Conservation (phyloP, 2,797 vertebrate genomes). For the Iguana delicatissima region DNA sequence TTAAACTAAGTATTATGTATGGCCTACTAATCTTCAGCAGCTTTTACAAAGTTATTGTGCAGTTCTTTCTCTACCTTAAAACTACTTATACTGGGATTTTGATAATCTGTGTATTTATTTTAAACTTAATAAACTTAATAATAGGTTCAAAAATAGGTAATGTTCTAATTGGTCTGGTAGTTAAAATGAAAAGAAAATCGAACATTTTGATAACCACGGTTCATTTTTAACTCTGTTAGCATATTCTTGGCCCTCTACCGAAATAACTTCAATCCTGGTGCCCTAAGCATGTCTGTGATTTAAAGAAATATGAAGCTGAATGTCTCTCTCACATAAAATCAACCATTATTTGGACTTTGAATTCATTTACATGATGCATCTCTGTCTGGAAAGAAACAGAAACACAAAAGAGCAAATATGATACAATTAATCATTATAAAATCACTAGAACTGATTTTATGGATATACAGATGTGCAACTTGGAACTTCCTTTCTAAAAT, state of each 20-base stretch:
- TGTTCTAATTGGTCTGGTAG: slow-evolving; percentile 3
- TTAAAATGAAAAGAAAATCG: slow-evolving; percentile 26
- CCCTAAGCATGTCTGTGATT: slow-evolving; percentile 16
- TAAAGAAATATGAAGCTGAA: slow-evolving; percentile 44
- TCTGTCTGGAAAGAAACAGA: slow-evolving; percentile 5
- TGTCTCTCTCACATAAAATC: slow-evolving; percentile 45
- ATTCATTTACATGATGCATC: slow-evolving; percentile 6
- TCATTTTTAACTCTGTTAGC: slow-evolving; percentile 52
- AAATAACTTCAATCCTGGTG: slow-evolving; percentile 12
- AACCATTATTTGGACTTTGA: slow-evolving; percentile 1
- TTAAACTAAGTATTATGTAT: not conserved
- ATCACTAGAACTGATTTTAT: not conserved
- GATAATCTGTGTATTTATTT: not conserved
- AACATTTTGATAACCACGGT: slow-evolving; percentile 32
- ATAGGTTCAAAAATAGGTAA: not conserved
- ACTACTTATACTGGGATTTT: not conserved
- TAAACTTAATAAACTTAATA: not conserved
- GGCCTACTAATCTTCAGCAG: not conserved
- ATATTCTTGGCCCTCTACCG: slow-evolving; percentile 6
- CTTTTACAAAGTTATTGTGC: not conserved
- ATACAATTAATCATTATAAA: not conserved
- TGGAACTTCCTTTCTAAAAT: not conserved
- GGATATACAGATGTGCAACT: slow-evolving; percentile 12
- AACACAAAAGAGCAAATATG: not conserved
- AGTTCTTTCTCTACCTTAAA: not conserved